These are phyloP conservation scores for Xanthorhoe spadicearia DNA, from an alignment of 2,888 invertebrate genomes.

Conservation along the genomic window DNA sequence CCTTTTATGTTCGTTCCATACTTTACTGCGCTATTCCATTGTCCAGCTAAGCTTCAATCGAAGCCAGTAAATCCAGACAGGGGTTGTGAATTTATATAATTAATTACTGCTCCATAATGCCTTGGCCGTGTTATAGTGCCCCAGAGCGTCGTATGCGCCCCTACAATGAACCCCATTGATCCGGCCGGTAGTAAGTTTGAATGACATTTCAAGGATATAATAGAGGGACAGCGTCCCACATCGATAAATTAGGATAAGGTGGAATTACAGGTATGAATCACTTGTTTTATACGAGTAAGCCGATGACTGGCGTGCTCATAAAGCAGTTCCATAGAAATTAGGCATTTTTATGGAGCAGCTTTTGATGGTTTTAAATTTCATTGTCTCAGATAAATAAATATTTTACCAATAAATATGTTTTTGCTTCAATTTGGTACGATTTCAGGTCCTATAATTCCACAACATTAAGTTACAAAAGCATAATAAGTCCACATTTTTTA, in stretches of 20 bases:
- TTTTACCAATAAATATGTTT: too few species aligned
- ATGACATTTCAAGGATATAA: slow-evolving; percentile 50
- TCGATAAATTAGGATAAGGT: slow-evolving; percentile 22
- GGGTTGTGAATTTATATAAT: slow-evolving; percentile 69
- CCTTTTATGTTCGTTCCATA: slow-evolving; percentile 25
- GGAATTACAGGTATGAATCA: slow-evolving; percentile 11
- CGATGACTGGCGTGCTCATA: background rate
- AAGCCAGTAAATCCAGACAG: slow-evolving; percentile 52
- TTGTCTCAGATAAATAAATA: too few species aligned
- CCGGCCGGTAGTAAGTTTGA: slow-evolving; percentile 61
- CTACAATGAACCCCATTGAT: slow-evolving; percentile 62
- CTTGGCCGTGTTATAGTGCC: slow-evolving; percentile 63
- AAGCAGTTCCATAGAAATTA: too few species aligned
- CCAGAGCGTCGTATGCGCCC: slow-evolving; percentile 62
- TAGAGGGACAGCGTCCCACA: slow-evolving; percentile 13
- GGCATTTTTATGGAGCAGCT: too few species aligned
- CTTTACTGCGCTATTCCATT: slow-evolving; percentile 42
- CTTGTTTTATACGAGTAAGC: background rate
- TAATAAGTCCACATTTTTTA: too few species aligned
- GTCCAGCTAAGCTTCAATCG: slow-evolving; percentile 55
- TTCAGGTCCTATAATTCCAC: too few species aligned
- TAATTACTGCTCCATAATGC: slow-evolving; percentile 70
- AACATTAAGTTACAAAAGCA: too few species aligned
- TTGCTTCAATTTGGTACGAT: too few species aligned
- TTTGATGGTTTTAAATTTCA: too few species aligned